Conservation (phyloP, 2,113 vertebrate genomes). For the Micronycteris hirsuta region DNA sequence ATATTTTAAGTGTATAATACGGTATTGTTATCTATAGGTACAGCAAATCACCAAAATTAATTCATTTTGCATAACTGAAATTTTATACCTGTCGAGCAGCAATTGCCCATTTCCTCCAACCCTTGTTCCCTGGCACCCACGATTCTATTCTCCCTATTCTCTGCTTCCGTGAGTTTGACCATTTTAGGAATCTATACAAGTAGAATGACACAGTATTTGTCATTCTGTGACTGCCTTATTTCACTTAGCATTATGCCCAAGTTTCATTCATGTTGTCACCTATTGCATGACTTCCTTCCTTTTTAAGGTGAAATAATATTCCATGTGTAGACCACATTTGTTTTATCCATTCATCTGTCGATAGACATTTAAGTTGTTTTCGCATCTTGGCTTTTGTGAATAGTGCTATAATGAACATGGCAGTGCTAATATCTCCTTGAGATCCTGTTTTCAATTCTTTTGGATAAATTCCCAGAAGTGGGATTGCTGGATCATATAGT, state of each 20-base stretch:
- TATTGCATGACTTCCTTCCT: background rate
- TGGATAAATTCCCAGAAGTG: background rate
- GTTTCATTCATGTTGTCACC: background rate
- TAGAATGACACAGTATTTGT: background rate
- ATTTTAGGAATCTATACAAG: background rate
- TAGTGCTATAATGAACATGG: background rate
- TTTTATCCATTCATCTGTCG: background rate
- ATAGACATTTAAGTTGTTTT: background rate
- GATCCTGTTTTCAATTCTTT: background rate
- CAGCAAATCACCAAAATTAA: background rate
- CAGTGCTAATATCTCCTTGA: background rate
- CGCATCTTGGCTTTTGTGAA: background rate
- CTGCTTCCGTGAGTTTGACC: background rate
- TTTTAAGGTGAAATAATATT: background rate
- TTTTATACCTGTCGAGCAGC: background rate
- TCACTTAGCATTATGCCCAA: background rate
- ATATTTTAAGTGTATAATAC: background rate
- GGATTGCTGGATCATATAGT: background rate
- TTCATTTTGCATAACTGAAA: background rate
- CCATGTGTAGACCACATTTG: background rate
- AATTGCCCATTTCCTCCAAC: background rate
- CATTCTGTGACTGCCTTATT: background rate
- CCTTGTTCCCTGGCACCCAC: background rate
- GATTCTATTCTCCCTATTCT: background rate
- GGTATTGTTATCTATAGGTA: background rate